Conservation (phyloP, 2,888 invertebrate species). For the Gryllus longicercus region DNA sequence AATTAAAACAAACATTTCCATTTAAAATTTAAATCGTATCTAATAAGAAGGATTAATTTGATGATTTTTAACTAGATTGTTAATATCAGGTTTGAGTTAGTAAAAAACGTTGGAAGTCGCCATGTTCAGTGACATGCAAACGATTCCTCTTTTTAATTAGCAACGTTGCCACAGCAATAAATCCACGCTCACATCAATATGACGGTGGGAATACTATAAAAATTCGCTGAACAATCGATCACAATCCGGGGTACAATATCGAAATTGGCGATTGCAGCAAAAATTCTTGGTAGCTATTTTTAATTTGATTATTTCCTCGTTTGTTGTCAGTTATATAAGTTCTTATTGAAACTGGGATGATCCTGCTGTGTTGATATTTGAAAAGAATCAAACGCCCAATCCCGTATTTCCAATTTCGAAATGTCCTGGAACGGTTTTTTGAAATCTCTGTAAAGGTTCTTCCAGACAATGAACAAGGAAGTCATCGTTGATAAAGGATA, state of each 20-base stretch:
- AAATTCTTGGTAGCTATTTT: neutral
- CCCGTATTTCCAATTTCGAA: slow-evolving; percentile 38
- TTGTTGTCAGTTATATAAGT: slow-evolving; percentile 39
- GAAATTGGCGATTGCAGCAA: neutral
- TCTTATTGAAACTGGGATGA: slow-evolving; percentile 38
- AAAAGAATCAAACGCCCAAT: slow-evolving; percentile 39
- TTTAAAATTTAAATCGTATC: too few species aligned
- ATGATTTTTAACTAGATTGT: neutral
- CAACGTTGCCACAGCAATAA: neutral
- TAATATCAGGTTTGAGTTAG: neutral
- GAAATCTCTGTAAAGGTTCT: slow-evolving; percentile 38
- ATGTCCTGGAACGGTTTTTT: slow-evolving; percentile 38
- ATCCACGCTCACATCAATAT: neutral
- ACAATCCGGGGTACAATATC: neutral
- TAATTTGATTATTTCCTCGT: slow-evolving; percentile 38
- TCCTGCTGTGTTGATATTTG: slow-evolving; percentile 35
- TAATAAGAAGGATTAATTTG: neutral
- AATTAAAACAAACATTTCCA: too few species aligned
- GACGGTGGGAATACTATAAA: neutral
- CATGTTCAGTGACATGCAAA: neutral
- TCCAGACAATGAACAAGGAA: slow-evolving; percentile 35
- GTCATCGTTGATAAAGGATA: slow-evolving; percentile 33
- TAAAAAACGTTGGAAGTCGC: neutral
- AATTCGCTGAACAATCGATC: neutral
- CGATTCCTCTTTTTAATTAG: neutral